Conservation (phyloP, 2,113 vertebrate genomes). For the Cromileptes altivelis region DNA sequence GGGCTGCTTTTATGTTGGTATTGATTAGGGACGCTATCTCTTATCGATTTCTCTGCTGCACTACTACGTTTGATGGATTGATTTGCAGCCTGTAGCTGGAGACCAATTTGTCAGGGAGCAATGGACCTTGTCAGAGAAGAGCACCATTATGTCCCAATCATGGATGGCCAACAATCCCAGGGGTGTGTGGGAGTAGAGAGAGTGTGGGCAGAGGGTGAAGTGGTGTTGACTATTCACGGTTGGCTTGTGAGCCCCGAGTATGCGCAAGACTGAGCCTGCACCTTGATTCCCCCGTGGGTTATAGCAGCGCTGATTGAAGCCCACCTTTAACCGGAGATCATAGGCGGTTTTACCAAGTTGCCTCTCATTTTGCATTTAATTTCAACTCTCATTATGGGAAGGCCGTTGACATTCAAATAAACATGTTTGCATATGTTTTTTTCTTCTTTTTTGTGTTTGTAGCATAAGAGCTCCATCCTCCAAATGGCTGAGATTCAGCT, state of each 20-base stretch:
- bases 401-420: constrained; percentile 60
- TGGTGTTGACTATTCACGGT: constrained; percentile 41
- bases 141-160: constrained; percentile 74
- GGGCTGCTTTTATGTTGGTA: constrained; percentile 61
- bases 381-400: constrained; percentile 35
- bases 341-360: constrained; percentile 14
- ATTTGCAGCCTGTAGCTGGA: constrained; percentile 75
- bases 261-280: constrained; percentile 10
- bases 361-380: constrained; percentile 49
- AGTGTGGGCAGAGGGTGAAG: constrained; percentile 13
- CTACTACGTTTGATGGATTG: constrained; percentile 78
- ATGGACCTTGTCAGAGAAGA: constrained; percentile 69
- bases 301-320: constrained; percentile 32
- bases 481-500: constrained; percentile 67
- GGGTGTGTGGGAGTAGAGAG: constrained; percentile 15
- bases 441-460: constrained; percentile 13
- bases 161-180: constrained; percentile 47
- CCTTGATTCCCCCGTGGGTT: constrained; percentile 18
- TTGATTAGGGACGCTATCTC: constrained; percentile 68
- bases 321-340: constrained; percentile 39
- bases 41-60: constrained; percentile 59
- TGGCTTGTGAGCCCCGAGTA: constrained; percentile 23
- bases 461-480: constrained; percentile 49
- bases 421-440: constrained; percentile 51
- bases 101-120: constrained; percentile 77